Conservation (phyloP, 2,888 invertebrate species). For the Aleiodes alternator region DNA sequence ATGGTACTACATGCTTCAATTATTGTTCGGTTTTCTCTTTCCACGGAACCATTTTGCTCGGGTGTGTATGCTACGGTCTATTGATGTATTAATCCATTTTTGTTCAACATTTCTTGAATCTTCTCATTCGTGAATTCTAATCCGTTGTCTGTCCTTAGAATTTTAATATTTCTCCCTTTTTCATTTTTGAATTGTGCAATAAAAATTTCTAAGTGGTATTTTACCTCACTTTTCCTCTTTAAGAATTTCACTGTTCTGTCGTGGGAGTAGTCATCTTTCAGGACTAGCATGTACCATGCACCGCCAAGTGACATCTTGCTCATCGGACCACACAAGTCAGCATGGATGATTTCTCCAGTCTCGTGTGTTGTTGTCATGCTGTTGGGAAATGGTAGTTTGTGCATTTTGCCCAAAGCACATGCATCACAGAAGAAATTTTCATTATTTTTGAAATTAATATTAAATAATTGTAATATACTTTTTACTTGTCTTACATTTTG, state of each 20-base stretch:
- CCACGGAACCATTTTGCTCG: slow-evolving; percentile 50
- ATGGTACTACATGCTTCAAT: slow-evolving; percentile 49
- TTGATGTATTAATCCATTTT: slow-evolving; percentile 46
- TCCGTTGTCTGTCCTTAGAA: slow-evolving; percentile 48
- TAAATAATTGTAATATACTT: slow-evolving; percentile 35
- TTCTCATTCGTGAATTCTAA: slow-evolving; percentile 49
- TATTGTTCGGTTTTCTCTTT: slow-evolving; percentile 52
- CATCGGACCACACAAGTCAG: slow-evolving; percentile 56
- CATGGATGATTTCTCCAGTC: slow-evolving; percentile 51
- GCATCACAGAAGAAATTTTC: slow-evolving; percentile 42
- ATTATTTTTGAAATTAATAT: slow-evolving; percentile 32
- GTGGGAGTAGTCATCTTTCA: slow-evolving; percentile 52
- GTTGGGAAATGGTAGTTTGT: slow-evolving; percentile 45
- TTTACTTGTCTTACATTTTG: slow-evolving; percentile 46
- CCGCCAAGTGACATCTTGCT: slow-evolving; percentile 44
- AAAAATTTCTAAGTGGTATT: slow-evolving; percentile 35
- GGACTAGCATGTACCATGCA: slow-evolving; percentile 47
- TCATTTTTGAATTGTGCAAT: slow-evolving; percentile 39
- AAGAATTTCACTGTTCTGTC: slow-evolving; percentile 50
- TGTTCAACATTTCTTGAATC: slow-evolving; percentile 38
- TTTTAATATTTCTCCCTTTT: slow-evolving; percentile 10
- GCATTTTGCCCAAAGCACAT: slow-evolving; percentile 49
- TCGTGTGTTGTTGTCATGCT: slow-evolving; percentile 39
- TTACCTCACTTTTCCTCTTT: slow-evolving; percentile 41
- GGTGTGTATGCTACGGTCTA: slow-evolving; percentile 49